Evolutionary conservation across 2,888 invertebrate species (phyloP).

Genomic region (Agonopterix subpropinquella): DNA sequence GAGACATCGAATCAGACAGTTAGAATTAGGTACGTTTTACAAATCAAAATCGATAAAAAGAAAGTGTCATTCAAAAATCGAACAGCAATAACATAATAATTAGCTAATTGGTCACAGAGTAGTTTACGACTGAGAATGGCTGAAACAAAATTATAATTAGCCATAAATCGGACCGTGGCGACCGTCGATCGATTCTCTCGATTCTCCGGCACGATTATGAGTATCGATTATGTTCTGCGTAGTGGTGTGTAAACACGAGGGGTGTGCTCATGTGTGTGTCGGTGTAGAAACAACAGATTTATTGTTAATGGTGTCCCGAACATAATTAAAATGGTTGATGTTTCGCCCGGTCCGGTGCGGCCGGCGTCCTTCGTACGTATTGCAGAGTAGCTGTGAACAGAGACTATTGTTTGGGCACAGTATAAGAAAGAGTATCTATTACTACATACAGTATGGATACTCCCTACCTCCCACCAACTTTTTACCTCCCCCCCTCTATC

Average conservation of each 20-base stretch:
- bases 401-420: constrained; percentile 11
- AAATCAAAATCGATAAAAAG: not conserved
- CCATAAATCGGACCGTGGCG: constrained; percentile 57
- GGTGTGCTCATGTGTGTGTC: constrained; percentile 18
- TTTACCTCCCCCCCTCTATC: too few relatives aligned
- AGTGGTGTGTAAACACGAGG: constrained; percentile 5
- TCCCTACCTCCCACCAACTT: too few relatives aligned
- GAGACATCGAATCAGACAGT: too few relatives aligned
- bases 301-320: constrained; percentile 74
- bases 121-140: constrained; percentile 52
- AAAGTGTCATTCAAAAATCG: constrained; percentile 10
- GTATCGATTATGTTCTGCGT: constrained; percentile 11
- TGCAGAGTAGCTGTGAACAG: constrained; percentile 30
- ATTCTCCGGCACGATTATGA: constrained; percentile 39
- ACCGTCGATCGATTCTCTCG: constrained; percentile 40
- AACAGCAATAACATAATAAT: constrained; percentile 38
- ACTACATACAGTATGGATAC: too few relatives aligned
- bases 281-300: constrained; percentile 66
- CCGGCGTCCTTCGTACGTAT: constrained; percentile 43
- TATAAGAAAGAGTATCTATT: too few relatives aligned
- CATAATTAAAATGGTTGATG: constrained; percentile 75
- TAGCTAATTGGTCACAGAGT: constrained; percentile 64
- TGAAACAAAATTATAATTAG: constrained; percentile 61
- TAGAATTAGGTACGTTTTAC: too few relatives aligned
- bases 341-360: constrained; percentile 57